A percentile compares a stretch with the other conserved stretches of the same genome.
Conservation (phyloP, 2,888 invertebrate genomes). For the Pilophorus perplexus region DNA sequence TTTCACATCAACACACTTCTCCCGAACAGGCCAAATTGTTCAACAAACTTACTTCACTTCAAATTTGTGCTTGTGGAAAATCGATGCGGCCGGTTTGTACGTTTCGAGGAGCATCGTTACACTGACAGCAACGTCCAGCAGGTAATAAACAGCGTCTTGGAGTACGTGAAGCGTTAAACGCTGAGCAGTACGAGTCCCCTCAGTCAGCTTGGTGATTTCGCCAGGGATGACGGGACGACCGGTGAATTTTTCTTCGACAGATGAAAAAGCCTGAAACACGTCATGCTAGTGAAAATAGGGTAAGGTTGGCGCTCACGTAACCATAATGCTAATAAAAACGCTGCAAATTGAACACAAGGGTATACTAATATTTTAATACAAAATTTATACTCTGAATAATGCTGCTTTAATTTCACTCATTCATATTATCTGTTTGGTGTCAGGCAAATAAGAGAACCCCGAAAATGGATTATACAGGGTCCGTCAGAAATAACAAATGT, state of each 20-base stretch:
- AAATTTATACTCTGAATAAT: too few species aligned
- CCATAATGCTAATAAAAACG: too few species aligned
- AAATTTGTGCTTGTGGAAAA: conserved; percentile 61
- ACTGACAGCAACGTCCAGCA: conserved; percentile 69
- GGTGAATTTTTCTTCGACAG: conserved; percentile 27
- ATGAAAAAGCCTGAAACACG: conserved; percentile 30
- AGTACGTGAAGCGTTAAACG: conserved; percentile 26
- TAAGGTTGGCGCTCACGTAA: too few species aligned
- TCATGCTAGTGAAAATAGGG: too few species aligned
- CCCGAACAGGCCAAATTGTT: neutral
- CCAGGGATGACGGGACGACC: conserved; percentile 16
- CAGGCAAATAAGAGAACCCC: too few species aligned
- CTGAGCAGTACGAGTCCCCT: neutral
- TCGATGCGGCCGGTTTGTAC: conserved; percentile 59
- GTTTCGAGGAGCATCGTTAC: conserved; percentile 67
- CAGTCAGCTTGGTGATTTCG: conserved; percentile 30
- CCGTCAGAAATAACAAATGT: too few species aligned
- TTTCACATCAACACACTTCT: neutral
- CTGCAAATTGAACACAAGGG: too few species aligned
- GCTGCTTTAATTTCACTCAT: too few species aligned
- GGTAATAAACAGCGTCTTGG: conserved; percentile 51
- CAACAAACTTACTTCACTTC: conserved; percentile 52
- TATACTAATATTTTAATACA: too few species aligned
- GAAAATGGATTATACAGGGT: too few species aligned
- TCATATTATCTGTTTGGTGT: too few species aligned